These are phyloP conservation scores for Leptinotarsa texana DNA, from an alignment of 1,140 invertebrate genomes.

Conservation along the genomic window DNA sequence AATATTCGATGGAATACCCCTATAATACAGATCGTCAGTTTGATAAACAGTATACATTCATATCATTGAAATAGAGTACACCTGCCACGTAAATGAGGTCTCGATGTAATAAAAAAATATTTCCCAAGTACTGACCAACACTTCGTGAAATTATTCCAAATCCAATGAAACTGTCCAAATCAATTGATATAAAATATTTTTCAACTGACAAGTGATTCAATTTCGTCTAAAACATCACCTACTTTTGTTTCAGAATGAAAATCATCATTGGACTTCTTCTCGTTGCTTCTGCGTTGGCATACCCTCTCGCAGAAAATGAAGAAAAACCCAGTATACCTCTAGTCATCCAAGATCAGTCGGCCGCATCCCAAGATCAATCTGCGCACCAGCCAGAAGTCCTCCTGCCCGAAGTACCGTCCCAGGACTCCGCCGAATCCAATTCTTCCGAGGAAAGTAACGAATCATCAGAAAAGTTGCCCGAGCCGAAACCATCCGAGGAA, in stretches of 20 bases:
- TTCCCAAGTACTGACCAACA: background rate
- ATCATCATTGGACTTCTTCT: slow-evolving; percentile 49
- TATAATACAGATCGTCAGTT: no score
- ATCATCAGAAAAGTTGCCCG: slow-evolving; percentile 26
- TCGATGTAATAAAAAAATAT: background rate
- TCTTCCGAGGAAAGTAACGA: slow-evolving; percentile 26
- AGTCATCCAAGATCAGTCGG: no score
- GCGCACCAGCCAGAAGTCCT: slow-evolving; percentile 21
- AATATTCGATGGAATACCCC: no score
- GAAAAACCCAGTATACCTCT: slow-evolving; percentile 34
- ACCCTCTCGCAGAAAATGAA: slow-evolving; percentile 50
- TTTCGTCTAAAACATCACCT: slow-evolving; percentile 10
- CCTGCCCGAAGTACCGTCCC: background rate
- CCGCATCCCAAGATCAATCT: slow-evolving; percentile 14
- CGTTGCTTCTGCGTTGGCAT: slow-evolving; percentile 49
- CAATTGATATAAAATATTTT: background rate
- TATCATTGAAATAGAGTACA: no score
- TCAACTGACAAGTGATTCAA: background rate
- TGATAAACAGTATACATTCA: no score
- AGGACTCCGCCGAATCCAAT: slow-evolving; percentile 24
- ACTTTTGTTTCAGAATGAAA: slow-evolving; percentile 55
- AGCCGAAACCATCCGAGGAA: slow-evolving; percentile 28
- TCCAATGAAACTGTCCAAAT: background rate
- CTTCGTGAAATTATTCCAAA: background rate
- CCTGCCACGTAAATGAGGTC: background rate